Conservation (phyloP, 2,113 vertebrate species). For the Monopterus albus region DNA sequence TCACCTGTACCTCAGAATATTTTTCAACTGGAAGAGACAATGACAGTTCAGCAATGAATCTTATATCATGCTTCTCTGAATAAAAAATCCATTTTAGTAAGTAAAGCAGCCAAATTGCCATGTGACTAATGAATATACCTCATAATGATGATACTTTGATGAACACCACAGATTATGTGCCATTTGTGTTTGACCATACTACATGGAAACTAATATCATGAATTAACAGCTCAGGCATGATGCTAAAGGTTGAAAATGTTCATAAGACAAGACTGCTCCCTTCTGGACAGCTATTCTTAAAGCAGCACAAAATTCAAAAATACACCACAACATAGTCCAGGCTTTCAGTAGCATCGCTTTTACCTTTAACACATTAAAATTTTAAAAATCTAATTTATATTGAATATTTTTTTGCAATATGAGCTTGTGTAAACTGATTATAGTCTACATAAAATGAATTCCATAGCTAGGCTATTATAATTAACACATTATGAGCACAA, state of each 20-base stretch:
- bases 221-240: neutral
- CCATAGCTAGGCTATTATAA: neutral
- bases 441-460: too few relatives aligned
- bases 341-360: neutral
- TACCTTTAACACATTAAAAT: neutral
- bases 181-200: neutral
- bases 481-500: neutral
- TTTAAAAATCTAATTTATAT: too few relatives aligned
- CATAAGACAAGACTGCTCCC: slow-evolving; percentile 54
- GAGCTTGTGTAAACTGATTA: too few relatives aligned
- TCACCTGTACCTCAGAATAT: too few relatives aligned
- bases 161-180: neutral
- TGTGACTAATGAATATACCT: neutral
- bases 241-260: neutral
- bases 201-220: neutral
- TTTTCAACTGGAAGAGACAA: too few relatives aligned
- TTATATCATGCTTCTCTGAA: neutral
- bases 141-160: neutral
- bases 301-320: neutral
- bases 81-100: too few relatives aligned
- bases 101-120: neutral
- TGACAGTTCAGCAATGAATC: neutral
- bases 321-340: neutral
- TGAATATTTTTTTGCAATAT: too few relatives aligned
- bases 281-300: slow-evolving; percentile 49